Conservation (phyloP, 2,888 invertebrate species). For the Rhorus exstirpatorius region DNA sequence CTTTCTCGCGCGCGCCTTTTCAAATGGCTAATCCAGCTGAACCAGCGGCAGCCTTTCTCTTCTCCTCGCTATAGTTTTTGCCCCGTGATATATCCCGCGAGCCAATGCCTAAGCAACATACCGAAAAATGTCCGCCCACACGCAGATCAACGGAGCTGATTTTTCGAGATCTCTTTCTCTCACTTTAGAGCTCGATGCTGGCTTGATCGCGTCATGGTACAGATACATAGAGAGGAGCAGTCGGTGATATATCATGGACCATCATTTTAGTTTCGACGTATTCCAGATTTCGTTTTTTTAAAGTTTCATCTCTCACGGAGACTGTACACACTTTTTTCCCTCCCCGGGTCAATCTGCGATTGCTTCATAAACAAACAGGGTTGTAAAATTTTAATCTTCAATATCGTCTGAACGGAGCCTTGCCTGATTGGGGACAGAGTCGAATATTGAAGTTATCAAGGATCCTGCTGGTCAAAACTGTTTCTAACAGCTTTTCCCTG, state of each 20-base stretch:
- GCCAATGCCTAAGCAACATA: conserved; percentile 81
- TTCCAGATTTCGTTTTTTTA: too few species aligned
- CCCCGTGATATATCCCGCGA: conserved; percentile 66
- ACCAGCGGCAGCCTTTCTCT: conserved; percentile 80
- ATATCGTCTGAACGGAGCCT: too few species aligned
- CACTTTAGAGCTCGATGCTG: conserved; percentile 12
- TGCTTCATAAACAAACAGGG: too few species aligned
- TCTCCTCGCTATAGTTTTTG: conserved; percentile 67
- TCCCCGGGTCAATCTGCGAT: too few species aligned
- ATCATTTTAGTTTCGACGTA: neutral
- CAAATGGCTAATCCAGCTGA: conserved; percentile 42
- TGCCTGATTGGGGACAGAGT: too few species aligned
- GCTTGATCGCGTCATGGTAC: neutral
- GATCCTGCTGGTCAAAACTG: too few species aligned
- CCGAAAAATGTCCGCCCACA: conserved; percentile 83
- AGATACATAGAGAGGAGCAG: neutral
- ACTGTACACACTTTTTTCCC: too few species aligned
- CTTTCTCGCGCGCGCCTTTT: neutral
- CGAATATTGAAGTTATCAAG: too few species aligned
- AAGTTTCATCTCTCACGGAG: too few species aligned
- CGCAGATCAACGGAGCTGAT: conserved; percentile 70
- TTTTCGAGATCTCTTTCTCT: conserved; percentile 67
- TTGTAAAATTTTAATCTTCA: too few species aligned
- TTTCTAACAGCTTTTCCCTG: too few species aligned
- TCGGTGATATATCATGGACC: too few species aligned